Conservation (phyloP, 2,113 vertebrate genomes). For the Amphiprion percula region DNA sequence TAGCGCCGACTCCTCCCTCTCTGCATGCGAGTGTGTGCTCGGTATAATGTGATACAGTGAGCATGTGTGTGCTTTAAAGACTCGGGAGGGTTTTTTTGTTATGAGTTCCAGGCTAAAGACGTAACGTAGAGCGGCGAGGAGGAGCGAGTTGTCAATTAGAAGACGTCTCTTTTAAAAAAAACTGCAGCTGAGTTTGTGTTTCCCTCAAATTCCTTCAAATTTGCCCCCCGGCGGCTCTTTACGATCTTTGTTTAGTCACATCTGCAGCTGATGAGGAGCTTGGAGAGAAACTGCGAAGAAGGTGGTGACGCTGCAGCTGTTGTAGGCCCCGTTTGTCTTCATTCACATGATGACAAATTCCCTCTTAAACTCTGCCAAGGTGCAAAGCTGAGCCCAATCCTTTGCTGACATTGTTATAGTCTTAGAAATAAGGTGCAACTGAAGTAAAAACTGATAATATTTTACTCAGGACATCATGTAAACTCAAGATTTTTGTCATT, state of each 20-base stretch:
- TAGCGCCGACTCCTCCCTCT: slow-evolving; percentile 61
- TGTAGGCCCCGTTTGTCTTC: slow-evolving; percentile 29
- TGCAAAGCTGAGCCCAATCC: background rate
- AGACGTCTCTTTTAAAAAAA: slow-evolving; percentile 60
- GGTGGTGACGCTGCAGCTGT: slow-evolving; percentile 24
- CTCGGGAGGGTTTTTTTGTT: slow-evolving; percentile 14
- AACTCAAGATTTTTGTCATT: no score
- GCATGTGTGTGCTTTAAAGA: slow-evolving; percentile 42
- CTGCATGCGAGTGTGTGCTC: slow-evolving; percentile 22
- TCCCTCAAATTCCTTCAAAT: background rate
- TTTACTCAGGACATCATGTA: no score
- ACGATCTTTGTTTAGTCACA: slow-evolving; percentile 2
- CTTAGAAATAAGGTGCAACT: no score
- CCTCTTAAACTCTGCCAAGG: background rate
- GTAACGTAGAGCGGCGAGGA: slow-evolving; percentile 40
- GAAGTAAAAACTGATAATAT: no score
- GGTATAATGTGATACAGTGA: background rate
- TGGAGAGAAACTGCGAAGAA: background rate
- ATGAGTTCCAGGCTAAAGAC: slow-evolving; percentile 37
- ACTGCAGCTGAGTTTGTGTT: slow-evolving; percentile 1
- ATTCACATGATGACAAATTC: slow-evolving; percentile 17
- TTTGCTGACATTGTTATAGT: no score
- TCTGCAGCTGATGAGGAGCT: slow-evolving; percentile 25
- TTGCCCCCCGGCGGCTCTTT: background rate
- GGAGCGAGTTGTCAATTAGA: slow-evolving; percentile 54